Percentiles rank a stretch among this genome's conserved stretches.
phyloP scores from a whole-genome alignment of 37 sponge, comb jelly and placozoan species.

The Mnemiopsis leidyi region DNA sequence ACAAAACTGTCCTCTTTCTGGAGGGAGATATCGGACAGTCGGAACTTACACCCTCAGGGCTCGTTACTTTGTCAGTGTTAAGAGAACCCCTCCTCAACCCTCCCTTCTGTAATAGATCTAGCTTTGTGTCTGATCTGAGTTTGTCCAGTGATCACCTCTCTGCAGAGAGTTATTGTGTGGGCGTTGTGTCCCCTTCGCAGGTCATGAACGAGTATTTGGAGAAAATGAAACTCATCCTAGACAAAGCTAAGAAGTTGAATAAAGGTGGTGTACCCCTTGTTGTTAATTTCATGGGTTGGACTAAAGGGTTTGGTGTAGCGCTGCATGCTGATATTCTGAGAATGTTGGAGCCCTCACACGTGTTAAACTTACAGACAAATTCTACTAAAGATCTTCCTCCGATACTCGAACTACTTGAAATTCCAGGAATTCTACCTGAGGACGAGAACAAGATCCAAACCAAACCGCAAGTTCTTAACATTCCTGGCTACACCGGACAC shows the following conservation, averaged over 20 bases:
- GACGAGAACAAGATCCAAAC: not conserved
- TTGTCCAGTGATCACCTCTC: not conserved
- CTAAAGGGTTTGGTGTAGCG: conserved; percentile 44
- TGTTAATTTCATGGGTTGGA: conserved; percentile 56
- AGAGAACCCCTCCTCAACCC: conserved; percentile 25
- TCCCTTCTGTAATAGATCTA: not conserved
- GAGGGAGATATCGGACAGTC: conserved; percentile 43
- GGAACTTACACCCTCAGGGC: conserved; percentile 28
- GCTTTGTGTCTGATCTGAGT: not conserved
- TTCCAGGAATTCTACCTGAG: not conserved
- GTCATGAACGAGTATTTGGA: conserved; percentile 48
- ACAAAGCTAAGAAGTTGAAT: not conserved
- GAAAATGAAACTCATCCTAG: not conserved
- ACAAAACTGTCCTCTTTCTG: conserved; percentile 10
- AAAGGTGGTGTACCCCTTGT: not conserved
- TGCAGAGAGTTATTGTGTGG: not conserved
- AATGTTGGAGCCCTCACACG: conserved; percentile 34
- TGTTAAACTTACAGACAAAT: not conserved
- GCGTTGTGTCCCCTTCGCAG: not conserved
- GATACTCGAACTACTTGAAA: not conserved
- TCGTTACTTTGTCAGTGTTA: not conserved
- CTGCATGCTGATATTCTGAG: conserved; percentile 26
- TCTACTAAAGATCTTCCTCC: conserved; percentile 3
- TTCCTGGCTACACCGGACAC: not conserved
- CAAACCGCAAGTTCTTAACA: not conserved